Base-by-base conservation (phyloP, 2,888 invertebrate genomes). In the Crocallis elinguaria region DNA sequence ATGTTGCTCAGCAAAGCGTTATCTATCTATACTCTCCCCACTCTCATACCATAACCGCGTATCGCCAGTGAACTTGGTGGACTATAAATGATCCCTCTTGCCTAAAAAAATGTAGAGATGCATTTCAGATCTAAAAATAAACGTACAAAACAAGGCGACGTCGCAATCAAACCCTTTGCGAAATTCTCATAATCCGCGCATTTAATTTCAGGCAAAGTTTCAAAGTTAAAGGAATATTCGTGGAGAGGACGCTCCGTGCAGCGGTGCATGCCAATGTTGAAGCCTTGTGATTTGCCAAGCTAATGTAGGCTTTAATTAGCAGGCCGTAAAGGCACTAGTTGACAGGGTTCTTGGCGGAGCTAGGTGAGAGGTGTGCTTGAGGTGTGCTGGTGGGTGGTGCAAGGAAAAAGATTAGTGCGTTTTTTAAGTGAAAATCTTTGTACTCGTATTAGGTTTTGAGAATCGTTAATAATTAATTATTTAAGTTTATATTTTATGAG, bases 261-360 rank as follows among this genome's bases (percentile, higher is more conserved):
- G 58, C 77, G 76, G 75, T 68, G 82, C 79, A 74, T 73, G 65
- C 64, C 67, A 67, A 78, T 75, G 76, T 76, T 76, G 69, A 71
- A n/a, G n/a, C n/a, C 78, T 79, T 80, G 72, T 84, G 86, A 79
- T 78, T 77, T 75, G 85, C 83, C 86, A 82, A 75, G 84, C 86
- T 83, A 88, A 88, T 82, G 75, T 81, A 77, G 79, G 77, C 79
- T 86, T 84, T 88, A 87, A 87, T 85, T 86, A 79, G 79, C 82
- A 77, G 67, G 68, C 61, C 73, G 78, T 88, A 86, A 90, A 86
- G 75, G 86, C 80, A 65, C 87, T 87, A 81, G 82, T 82, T 66
- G 79, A 69, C 45, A 50, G 32, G 36, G 36, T 43, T 39, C 52
- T 54, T 35, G 12, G 50, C 12, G 29, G 42, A 69, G 68, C 75